These are phyloP conservation scores for Eupithecia dodoneata DNA, from an alignment of 2,888 invertebrate species.

Conservation along the genomic window DNA sequence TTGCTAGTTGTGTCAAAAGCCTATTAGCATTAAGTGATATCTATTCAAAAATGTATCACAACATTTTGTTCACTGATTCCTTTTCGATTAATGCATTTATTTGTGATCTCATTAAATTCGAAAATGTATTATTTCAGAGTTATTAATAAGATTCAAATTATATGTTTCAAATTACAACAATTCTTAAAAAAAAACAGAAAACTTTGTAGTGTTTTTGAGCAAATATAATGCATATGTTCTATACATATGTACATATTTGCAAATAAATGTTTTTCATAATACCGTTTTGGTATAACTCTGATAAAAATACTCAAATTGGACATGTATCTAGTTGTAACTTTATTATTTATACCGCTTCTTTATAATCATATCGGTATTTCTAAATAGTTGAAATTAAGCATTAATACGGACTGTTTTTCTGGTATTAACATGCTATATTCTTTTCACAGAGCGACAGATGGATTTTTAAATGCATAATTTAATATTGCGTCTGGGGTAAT, in stretches of 20 bases:
- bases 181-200: not conserved
- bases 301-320: constrained; percentile 35
- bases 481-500: constrained; percentile 13
- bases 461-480: constrained; percentile 6
- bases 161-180: not conserved
- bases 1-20: constrained; percentile 26
- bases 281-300: constrained; percentile 22
- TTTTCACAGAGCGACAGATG: constrained; percentile 37
- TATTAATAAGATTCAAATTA: not conserved
- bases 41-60: constrained; percentile 47
- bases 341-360: constrained; percentile 42
- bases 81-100: constrained; percentile 75
- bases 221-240: not conserved
- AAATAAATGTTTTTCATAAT: constrained; percentile 2
- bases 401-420: constrained; percentile 26
- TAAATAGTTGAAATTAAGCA: constrained; percentile 39
- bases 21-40: constrained; percentile 43
- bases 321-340: constrained; percentile 35
- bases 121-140: constrained; percentile 44
- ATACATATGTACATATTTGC: not conserved
- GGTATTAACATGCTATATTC: constrained; percentile 40
- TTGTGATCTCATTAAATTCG: constrained; percentile 73
- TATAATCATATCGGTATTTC: constrained; percentile 40
- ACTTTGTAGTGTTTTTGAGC: not conserved
- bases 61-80: constrained; percentile 51